These are phyloP conservation scores for Drosophila anomelani DNA, from an alignment of 2,888 invertebrate species.

Conservation along the genomic window DNA sequence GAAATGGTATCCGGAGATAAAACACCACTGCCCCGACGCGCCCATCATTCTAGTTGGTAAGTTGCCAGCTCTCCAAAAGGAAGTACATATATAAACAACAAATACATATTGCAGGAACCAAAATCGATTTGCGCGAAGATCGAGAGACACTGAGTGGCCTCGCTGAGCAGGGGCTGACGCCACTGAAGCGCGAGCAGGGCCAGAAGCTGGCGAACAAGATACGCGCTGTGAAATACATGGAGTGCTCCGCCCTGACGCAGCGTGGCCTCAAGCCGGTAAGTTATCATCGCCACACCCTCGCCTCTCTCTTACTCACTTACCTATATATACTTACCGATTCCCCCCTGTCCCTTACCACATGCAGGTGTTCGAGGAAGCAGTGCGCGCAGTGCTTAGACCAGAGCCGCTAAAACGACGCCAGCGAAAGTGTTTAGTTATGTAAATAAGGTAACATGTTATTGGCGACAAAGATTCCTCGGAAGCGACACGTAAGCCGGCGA, in stretches of 20 bases:
- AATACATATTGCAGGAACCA: constrained; percentile 90
- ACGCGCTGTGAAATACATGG: constrained; percentile 99
- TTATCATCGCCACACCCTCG: constrained; percentile 35
- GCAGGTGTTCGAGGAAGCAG: constrained; percentile 99
- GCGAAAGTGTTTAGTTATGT: constrained; percentile 94
- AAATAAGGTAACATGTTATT: constrained; percentile 82
- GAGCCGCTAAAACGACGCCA: constrained; percentile 98
- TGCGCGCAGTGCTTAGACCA: constrained; percentile 97
- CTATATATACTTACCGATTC: constrained; percentile 5
- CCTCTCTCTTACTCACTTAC: constrained; percentile 8
- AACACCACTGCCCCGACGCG: constrained; percentile 99
- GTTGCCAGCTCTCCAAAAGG: constrained; percentile 77
- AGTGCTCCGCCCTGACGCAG: constrained; percentile 99
- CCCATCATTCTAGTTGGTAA: constrained; percentile 99
- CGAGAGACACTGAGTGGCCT: constrained; percentile 96
- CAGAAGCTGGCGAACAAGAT: constrained; percentile 99
- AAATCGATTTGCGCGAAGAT: constrained; percentile 99
- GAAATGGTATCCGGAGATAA: constrained; percentile 99
- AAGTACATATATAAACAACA: constrained; percentile 10
- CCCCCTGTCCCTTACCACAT: constrained; percentile 17
- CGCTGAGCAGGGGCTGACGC: constrained; percentile 97
- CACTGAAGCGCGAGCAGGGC: constrained; percentile 98
- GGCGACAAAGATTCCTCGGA: constrained; percentile 50
- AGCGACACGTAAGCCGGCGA: constrained; percentile 34
- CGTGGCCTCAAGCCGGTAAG: constrained; percentile 95